Conservation (phyloP, 30 jellyfish, hydroid and myxozoan species). For the Rhopilema esculentum region DNA sequence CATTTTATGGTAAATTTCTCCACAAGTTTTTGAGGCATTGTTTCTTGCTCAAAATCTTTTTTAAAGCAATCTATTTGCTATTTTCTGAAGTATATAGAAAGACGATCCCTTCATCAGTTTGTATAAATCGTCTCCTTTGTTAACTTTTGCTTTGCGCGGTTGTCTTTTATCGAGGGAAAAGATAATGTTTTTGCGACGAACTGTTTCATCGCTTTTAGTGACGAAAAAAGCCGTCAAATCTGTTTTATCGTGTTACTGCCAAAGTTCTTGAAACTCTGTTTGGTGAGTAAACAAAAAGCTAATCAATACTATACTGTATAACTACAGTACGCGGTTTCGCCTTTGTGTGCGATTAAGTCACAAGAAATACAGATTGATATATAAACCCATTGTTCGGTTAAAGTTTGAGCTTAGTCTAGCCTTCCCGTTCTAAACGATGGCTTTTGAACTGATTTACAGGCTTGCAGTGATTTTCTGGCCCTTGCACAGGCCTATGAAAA, state of each 20-base stretch:
- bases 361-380: background rate
- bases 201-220: background rate
- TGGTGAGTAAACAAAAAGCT: background rate
- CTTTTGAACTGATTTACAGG: slow-evolving; percentile 59
- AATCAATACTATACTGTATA: background rate
- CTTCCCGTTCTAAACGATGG: background rate
- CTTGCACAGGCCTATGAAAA: slow-evolving; percentile 97
- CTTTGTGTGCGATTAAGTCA: background rate
- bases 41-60: too few relatives aligned
- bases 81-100: too few relatives aligned
- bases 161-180: background rate
- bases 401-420: background rate
- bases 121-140: background rate
- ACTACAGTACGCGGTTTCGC: background rate
- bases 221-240: background rate
- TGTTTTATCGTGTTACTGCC: background rate
- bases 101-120: too few relatives aligned
- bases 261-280: background rate
- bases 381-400: background rate
- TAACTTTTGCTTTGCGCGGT: background rate
- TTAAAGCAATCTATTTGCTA: too few relatives aligned
- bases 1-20: too few relatives aligned
- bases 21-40: too few relatives aligned
- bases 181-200: background rate
- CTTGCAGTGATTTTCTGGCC: slow-evolving; percentile 91